Evolutionary conservation across 2,888 invertebrate genomes (phyloP).

Genomic region (Plebejus anna): DNA sequence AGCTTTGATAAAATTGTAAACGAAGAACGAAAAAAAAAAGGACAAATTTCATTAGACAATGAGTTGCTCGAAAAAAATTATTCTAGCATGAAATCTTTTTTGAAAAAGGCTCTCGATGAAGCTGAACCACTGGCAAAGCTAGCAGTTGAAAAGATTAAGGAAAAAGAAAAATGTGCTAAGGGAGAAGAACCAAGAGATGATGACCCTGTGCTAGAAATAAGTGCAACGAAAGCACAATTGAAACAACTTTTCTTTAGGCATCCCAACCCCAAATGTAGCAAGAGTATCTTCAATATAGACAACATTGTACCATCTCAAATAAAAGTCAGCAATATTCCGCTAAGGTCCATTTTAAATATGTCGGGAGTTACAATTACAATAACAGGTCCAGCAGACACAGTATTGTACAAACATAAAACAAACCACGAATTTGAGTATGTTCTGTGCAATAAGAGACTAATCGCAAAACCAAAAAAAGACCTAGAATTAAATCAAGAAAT

Average conservation of each 20-base stretch:
- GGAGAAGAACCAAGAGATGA: constrained; percentile 32
- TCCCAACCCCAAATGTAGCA: constrained; percentile 43
- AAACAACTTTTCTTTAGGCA: constrained; percentile 48
- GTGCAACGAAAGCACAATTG: constrained; percentile 49
- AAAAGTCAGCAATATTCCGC: constrained; percentile 33
- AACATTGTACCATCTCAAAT: constrained; percentile 41
- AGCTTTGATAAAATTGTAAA: constrained; percentile 52
- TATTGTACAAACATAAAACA: constrained; percentile 42
- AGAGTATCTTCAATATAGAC: constrained; percentile 51
- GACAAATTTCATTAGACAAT: constrained; percentile 41
- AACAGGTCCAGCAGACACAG: constrained; percentile 21
- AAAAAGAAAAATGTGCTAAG: constrained; percentile 28
- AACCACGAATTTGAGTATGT: constrained; percentile 43
- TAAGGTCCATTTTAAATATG: constrained; percentile 50
- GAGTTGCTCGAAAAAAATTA: constrained; percentile 51
- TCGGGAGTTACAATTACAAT: constrained; percentile 44
- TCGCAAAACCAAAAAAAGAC: constrained; percentile 11
- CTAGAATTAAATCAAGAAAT: constrained; percentile 35
- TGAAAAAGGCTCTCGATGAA: constrained; percentile 47
- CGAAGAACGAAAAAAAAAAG: constrained; percentile 43
- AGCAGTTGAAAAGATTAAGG: constrained; percentile 40
- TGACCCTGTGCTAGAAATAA: constrained; percentile 49
- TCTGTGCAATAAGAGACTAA: constrained; percentile 47
- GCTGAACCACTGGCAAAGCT: constrained; percentile 45
- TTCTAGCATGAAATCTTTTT: constrained; percentile 50